Conservation (phyloP, 2,888 invertebrate species). For the Caprella mutica region DNA sequence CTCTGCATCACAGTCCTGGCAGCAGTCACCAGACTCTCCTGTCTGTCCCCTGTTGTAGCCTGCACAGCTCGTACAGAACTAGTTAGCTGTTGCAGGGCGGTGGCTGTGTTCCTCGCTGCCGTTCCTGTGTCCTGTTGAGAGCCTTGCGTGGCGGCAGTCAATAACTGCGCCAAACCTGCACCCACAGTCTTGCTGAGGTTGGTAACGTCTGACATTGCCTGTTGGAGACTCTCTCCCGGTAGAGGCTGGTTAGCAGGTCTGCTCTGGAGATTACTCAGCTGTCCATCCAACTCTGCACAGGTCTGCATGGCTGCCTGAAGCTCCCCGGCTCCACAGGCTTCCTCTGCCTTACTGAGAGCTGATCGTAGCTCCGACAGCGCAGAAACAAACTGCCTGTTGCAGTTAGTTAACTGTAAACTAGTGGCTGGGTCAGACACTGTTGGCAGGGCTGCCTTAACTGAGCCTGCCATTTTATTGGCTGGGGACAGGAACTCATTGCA, state of each 20-base stretch:
- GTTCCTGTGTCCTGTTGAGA: slow-evolving; percentile 68
- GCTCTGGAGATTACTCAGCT: slow-evolving; percentile 65
- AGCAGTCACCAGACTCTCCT: slow-evolving; percentile 42
- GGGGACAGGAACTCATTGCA: slow-evolving; percentile 73
- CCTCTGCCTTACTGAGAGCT: slow-evolving; percentile 47
- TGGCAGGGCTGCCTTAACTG: slow-evolving; percentile 52
- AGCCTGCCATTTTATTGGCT: slow-evolving; percentile 37
- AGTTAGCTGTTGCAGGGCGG: slow-evolving; percentile 59
- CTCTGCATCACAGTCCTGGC: slow-evolving; percentile 70
- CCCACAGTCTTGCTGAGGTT: slow-evolving; percentile 62
- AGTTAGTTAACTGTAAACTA: slow-evolving; percentile 59
- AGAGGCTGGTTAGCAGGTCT: slow-evolving; percentile 64
- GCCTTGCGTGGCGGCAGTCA: slow-evolving; percentile 70
- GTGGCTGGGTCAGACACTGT: slow-evolving; percentile 66
- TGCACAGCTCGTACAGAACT: slow-evolving; percentile 66
- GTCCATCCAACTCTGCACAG: slow-evolving; percentile 64
- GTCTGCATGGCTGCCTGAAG: slow-evolving; percentile 70
- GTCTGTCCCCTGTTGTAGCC: slow-evolving; percentile 53
- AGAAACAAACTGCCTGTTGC: slow-evolving; percentile 55
- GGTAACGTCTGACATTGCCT: slow-evolving; percentile 50
- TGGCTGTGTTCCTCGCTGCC: slow-evolving; percentile 69
- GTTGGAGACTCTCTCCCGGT: slow-evolving; percentile 66
- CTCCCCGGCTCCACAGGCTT: slow-evolving; percentile 66
- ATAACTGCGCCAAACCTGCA: slow-evolving; percentile 68
- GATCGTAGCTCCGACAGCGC: slow-evolving; percentile 53